Base-by-base conservation (phyloP, 2,888 invertebrate species). In the Fabriciana adippe region DNA sequence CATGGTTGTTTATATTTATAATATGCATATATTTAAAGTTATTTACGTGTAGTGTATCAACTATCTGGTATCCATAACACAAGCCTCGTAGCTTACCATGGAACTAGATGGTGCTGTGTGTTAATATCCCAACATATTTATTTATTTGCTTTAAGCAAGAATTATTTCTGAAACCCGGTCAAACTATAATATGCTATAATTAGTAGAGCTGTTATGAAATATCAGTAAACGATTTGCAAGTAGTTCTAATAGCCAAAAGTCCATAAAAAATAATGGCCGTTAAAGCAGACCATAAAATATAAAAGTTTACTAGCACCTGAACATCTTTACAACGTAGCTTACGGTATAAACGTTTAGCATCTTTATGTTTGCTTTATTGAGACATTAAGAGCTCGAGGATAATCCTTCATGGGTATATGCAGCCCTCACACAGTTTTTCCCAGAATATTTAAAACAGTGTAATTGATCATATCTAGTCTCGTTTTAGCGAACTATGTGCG, bases 241-340 rank as follows among this genome's bases (percentile, higher is more conserved):
- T 63, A 56, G 47, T 26, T 41, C 35, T 48, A 50, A 53, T 61
- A 57, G 21, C 16, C 45, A 14, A 45, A 31, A 69, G 61, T 61
- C 18, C 55, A 55, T 61, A 55, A 60, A 69, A 66, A 54, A 64
- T 55, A 48, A 50, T 64, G 60, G 54, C 60, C 6, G 51, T 15
- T 56, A 64, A 56, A 69, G 57, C 64, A 64, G 48, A 16, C 48
- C 63, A 56, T 70, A 67, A 70, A 68, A 67, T 56, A 51, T 64
- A 53, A 35, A 62, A 31, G 26, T 54, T 61, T 55, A 64, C 35
- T 47, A 60, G 48, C 55, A 66, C 54, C 67, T 67, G 41, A 67
- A 64, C 60, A 67, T 55, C 56, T 70, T 70, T 67, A 70, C 61
- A 64, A 61, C 64, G 35, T 16, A 64, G 61, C 41, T 67, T 67